A percentile compares a stretch with the other conserved stretches of the same genome.
Conservation (phyloP, 2,113 vertebrate species). For the Marmota monax region DNA sequence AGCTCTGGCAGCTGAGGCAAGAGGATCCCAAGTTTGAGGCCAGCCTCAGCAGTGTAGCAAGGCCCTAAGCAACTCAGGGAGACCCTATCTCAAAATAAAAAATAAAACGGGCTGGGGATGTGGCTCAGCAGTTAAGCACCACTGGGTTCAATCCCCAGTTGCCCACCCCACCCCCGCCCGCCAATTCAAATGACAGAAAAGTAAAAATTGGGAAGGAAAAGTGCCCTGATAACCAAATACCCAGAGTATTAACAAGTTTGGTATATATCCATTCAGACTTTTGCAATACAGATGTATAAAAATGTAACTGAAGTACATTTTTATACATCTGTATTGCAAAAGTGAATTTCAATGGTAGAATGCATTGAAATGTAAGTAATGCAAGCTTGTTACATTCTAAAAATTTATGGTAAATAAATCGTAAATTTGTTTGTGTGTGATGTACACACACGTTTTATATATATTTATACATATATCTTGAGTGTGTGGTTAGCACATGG, state of each 20-base stretch:
- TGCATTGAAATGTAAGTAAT: neutral
- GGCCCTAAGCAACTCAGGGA: too few species aligned
- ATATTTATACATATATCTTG: neutral
- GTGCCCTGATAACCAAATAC: neutral
- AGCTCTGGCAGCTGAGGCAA: too few species aligned
- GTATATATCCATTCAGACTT: slow-evolving; percentile 1
- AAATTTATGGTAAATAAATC: slow-evolving; percentile 29
- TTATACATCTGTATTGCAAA: too few species aligned
- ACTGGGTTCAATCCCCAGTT: too few species aligned
- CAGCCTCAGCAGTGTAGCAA: too few species aligned
- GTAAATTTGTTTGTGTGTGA: neutral
- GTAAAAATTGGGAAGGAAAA: neutral
- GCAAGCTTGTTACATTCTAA: slow-evolving; percentile 35
- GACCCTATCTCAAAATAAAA: too few species aligned
- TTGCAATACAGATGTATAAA: neutral
- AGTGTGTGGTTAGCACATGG: neutral
- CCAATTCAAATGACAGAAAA: slow-evolving; percentile 20
- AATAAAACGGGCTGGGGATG: too few species aligned
- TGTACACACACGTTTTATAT: too few species aligned
- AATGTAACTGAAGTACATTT: neutral
- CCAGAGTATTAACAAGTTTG: neutral
- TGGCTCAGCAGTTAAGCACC: too few species aligned
- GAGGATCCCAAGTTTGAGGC: too few species aligned
- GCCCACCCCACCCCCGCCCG: too few species aligned
- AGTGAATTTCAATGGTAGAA: neutral